Evolutionary conservation across 53 echinoderm and acorn worm species (phyloP).

Genomic region (Paelopatides confundens): DNA sequence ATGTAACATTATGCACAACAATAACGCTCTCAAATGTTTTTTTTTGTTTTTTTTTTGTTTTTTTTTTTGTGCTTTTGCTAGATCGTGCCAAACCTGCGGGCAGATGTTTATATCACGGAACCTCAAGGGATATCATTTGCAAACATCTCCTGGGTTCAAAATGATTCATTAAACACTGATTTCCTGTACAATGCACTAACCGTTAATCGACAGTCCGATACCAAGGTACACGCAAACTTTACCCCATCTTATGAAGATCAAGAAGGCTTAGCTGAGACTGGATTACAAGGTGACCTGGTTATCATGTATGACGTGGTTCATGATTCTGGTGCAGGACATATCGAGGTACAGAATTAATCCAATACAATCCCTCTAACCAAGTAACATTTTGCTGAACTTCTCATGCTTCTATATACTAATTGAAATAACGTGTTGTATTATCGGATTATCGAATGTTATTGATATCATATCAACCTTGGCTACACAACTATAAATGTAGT

Average conservation of each 20-base stretch:
- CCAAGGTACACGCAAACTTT: conserved; percentile 1
- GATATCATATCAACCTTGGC: too few species aligned
- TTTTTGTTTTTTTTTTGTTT: too few species aligned
- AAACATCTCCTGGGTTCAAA: conserved; percentile 66
- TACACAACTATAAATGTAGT: too few species aligned
- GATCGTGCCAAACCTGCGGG: conserved; percentile 64
- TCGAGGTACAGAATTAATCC: too few species aligned
- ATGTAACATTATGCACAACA: too few species aligned
- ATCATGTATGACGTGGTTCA: conserved; percentile 85
- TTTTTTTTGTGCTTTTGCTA: too few species aligned
- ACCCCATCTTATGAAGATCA: conserved; percentile 7
- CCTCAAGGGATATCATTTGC: conserved; percentile 83
- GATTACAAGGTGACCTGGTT: conserved; percentile 75
- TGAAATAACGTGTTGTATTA: too few species aligned
- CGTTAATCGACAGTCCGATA: not conserved
- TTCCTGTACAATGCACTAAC: not conserved
- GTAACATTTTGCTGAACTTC: too few species aligned
- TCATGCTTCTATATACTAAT: too few species aligned
- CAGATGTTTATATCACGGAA: conserved; percentile 75
- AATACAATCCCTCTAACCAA: too few species aligned
- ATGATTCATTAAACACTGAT: not conserved
- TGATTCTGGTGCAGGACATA: conserved; percentile 31
- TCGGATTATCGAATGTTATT: too few species aligned
- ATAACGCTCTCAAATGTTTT: too few species aligned
- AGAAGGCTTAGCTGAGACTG: not conserved